Conservation (phyloP, 2,888 invertebrate species). For the Diarsia dahlii region DNA sequence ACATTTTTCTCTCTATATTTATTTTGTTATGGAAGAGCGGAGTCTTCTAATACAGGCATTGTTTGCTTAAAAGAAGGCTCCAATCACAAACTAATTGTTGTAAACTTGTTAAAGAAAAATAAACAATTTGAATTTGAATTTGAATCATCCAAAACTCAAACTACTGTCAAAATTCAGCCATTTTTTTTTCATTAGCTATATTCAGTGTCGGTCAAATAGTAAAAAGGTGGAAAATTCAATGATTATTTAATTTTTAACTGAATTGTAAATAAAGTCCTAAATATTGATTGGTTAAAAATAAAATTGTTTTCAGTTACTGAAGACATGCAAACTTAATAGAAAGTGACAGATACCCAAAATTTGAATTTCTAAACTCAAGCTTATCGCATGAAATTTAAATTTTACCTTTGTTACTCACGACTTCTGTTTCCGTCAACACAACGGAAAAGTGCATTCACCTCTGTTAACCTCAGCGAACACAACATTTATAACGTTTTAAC, state of each 20-base stretch:
- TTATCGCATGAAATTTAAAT: constrained; percentile 79
- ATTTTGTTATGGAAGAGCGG: too few species aligned
- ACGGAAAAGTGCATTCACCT: constrained; percentile 78
- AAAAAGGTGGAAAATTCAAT: neutral
- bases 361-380: constrained; percentile 72
- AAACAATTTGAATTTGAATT: too few species aligned
- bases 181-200: neutral
- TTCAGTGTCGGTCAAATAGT: accelerated
- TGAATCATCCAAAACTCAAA: too few species aligned
- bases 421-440: constrained; percentile 79
- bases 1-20: too few species aligned
- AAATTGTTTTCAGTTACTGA: neutral
- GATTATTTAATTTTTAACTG: neutral
- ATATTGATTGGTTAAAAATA: neutral
- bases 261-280: neutral
- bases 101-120: too few species aligned
- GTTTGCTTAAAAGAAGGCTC: too few species aligned
- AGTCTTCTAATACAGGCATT: too few species aligned
- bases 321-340: constrained; percentile 65
- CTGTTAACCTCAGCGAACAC: constrained; percentile 41
- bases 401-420: constrained; percentile 66
- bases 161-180: neutral
- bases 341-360: constrained; percentile 72
- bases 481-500: constrained; percentile 12
- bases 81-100: too few species aligned